Evolutionary conservation across 2,797 vertebrate species (phyloP).

Genomic region (Poecilia velifera): DNA sequence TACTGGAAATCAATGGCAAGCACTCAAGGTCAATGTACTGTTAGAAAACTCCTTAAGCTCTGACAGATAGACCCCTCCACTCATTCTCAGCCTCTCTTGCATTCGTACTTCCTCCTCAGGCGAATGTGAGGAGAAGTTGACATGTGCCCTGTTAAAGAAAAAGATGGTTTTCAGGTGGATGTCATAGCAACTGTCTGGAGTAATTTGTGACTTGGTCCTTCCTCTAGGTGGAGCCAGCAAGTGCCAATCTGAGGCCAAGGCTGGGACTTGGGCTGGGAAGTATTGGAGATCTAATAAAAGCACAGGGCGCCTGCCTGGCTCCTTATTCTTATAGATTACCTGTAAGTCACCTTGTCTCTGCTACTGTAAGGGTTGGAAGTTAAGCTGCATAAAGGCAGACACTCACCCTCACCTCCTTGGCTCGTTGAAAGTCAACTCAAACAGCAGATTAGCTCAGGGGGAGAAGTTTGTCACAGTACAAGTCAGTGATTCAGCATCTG

Average conservation of each 20-base stretch:
- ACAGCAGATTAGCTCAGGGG: slow-evolving; percentile 61
- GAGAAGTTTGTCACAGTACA: slow-evolving; percentile 64
- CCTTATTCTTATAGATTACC: slow-evolving; percentile 86
- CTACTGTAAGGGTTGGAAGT: slow-evolving; percentile 77
- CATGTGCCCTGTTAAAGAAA: slow-evolving; percentile 84
- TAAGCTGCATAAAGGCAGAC: slow-evolving; percentile 79
- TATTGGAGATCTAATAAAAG: slow-evolving; percentile 87
- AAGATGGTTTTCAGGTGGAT: slow-evolving; percentile 75
- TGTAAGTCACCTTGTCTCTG: slow-evolving; percentile 86
- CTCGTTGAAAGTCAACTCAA: slow-evolving; percentile 74
- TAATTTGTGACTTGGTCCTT: slow-evolving; percentile 74
- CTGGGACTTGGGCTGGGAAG: slow-evolving; percentile 68
- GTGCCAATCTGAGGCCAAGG: slow-evolving; percentile 73
- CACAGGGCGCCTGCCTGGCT: slow-evolving; percentile 78
- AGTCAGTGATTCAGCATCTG: slow-evolving; percentile 60
- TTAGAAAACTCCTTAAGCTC: slow-evolving; percentile 97
- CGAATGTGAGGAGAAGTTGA: slow-evolving; percentile 89
- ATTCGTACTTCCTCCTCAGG: slow-evolving; percentile 78
- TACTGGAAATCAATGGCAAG: slow-evolving; percentile 98
- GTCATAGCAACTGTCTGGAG: slow-evolving; percentile 79
- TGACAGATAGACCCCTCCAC: slow-evolving; percentile 90
- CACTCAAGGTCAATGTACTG: slow-evolving; percentile 99
- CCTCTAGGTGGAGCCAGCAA: slow-evolving; percentile 70
- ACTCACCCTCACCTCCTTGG: slow-evolving; percentile 71
- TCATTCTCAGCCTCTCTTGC: slow-evolving; percentile 47